phyloP scores from a whole-genome alignment of 2,888 invertebrate species.

The Heliconius ethilla region DNA sequence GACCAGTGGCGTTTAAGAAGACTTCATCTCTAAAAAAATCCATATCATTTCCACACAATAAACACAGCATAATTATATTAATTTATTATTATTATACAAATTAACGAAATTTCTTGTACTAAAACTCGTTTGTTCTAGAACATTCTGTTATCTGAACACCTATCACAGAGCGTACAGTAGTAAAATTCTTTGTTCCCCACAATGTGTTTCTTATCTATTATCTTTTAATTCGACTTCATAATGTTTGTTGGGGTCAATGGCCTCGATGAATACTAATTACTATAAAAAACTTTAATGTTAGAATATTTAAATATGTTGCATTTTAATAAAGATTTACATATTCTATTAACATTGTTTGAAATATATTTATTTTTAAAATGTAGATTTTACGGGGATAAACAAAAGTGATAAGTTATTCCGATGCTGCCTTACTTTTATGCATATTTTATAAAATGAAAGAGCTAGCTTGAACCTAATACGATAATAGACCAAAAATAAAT shows the following conservation, averaged over 20 bases:
- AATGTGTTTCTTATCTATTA: slow-evolving; percentile 22
- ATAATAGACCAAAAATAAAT: too few species aligned
- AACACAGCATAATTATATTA: neutral
- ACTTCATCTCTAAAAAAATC: neutral
- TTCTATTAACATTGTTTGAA: neutral
- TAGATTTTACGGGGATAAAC: neutral
- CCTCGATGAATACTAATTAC: slow-evolving; percentile 16
- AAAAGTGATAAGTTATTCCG: neutral
- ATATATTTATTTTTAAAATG: neutral
- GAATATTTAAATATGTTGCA: slow-evolving; percentile 2
- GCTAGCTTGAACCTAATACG: too few species aligned
- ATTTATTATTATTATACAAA: neutral
- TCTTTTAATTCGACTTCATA: slow-evolving; percentile 20
- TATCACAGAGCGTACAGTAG: slow-evolving; percentile 1
- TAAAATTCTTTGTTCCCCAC: slow-evolving; percentile 18
- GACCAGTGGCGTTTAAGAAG: too few species aligned
- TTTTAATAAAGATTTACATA: neutral
- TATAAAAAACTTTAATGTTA: neutral
- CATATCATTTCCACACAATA: neutral
- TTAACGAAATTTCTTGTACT: neutral
- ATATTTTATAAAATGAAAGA: too few species aligned
- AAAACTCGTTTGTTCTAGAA: slow-evolving; percentile 11
- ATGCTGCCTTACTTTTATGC: neutral
- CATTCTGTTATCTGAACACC: slow-evolving; percentile 5
- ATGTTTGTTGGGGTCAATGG: slow-evolving; percentile 12